Evolutionary conservation across 2,888 invertebrate genomes (phyloP), one percentile per base, ranked within the genome.

Genomic region (Achlya flavicornis): DNA sequence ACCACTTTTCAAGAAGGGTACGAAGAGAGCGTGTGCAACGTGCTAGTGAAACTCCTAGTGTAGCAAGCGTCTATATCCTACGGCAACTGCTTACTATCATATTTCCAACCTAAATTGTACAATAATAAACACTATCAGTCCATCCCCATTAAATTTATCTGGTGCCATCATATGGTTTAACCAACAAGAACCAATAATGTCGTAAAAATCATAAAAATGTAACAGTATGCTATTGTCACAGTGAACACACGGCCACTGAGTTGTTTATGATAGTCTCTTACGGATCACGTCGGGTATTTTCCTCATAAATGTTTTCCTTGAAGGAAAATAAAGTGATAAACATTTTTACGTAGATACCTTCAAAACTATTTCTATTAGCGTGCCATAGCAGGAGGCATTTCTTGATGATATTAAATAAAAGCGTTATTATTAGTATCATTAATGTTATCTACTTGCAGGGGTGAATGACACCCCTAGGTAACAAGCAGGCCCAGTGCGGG

Each of bases 231-330:
- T 58, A 58, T 58, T 58, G 53, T 53, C 53, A 53, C 53, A 48
- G 48, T 19, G 19, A 53, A 53, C 53, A 53, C 53, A 53, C 53
- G 16, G 53, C 53, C 19, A 10, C 53, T 53, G 53, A 19, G 53
- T 53, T 53, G 53, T 53, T 53, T 53, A 53, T 53, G 53, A 53
- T 19, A 19, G 10, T 19, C 53, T 19, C 53, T n/a, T 53, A 53
- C 53, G 7, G 53, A 53, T 53, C 53, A 53, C 53, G 53, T 14
- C 14, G 43, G 19, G 19, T 53, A 53, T 53, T 53, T 48, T 19
- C 53, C 53, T 53, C 53, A 19, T 53, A 53, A 53, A 53, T 53
- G 53, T 53, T 53, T 53, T 53, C 53, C 53, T 53, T 19, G 19
- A 53, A 5, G 53, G 53, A 53, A n/a, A 53, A 53, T 16, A 53